These are phyloP conservation scores for Cheilosia scutellata DNA, from an alignment of 2,888 invertebrate species.

Conservation along the genomic window DNA sequence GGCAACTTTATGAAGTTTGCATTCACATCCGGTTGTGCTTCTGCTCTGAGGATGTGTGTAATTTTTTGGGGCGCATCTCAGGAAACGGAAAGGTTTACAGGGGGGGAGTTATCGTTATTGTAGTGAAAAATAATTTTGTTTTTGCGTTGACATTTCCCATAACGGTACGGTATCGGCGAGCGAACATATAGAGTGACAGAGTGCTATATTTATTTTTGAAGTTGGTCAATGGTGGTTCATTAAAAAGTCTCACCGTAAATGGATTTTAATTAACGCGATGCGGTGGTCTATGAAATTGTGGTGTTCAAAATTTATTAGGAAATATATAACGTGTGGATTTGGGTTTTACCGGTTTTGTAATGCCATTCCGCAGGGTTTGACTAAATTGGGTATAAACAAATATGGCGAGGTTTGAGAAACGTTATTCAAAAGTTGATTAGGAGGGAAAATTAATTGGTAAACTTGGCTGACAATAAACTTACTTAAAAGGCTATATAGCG, in stretches of 20 bases:
- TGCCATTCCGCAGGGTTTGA: too few relatives aligned
- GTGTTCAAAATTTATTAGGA: too few relatives aligned
- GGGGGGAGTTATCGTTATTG: conserved; percentile 14
- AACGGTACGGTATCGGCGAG: not conserved
- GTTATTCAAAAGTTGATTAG: too few relatives aligned
- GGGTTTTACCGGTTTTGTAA: too few relatives aligned
- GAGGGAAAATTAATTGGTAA: too few relatives aligned
- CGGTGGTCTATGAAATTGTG: not conserved
- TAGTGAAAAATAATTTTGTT: conserved; percentile 50
- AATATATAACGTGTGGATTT: too few relatives aligned
- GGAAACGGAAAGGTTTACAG: conserved; percentile 36
- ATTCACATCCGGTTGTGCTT: not conserved
- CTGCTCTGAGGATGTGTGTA: conserved; percentile 7
- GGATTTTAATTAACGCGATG: conserved; percentile 17
- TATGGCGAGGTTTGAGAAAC: too few relatives aligned
- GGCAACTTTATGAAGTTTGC: conserved; percentile 34
- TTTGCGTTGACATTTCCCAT: conserved; percentile 25
- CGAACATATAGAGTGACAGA: not conserved
- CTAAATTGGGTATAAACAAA: too few relatives aligned
- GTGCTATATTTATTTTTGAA: conserved; percentile 8
- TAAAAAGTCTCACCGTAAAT: conserved; percentile 27
- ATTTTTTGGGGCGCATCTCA: conserved; percentile 6
- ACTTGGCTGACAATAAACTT: too few relatives aligned
- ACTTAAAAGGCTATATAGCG: too few relatives aligned
- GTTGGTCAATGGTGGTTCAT: conserved; percentile 15